These are phyloP conservation scores for Spodoptera picta DNA, from an alignment of 2,888 invertebrate species.

Conservation along the genomic window DNA sequence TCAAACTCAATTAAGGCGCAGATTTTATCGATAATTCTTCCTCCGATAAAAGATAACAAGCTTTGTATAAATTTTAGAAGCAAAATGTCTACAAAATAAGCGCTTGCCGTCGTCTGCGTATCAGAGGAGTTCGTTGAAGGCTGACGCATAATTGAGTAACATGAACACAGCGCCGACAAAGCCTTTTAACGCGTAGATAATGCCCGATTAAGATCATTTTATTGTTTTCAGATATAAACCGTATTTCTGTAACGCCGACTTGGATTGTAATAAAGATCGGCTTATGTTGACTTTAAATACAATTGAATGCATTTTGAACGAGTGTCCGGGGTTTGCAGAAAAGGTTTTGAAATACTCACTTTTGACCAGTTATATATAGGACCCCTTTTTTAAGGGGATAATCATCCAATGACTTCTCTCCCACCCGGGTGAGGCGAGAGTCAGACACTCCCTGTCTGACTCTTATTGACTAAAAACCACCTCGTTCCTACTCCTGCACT, in stretches of 20 bases:
- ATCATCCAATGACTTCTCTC: no score
- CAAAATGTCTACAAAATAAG: not conserved
- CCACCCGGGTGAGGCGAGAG: no score
- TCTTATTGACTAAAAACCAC: no score
- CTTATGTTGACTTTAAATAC: not conserved
- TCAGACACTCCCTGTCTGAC: no score
- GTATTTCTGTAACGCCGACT: conserved; percentile 2
- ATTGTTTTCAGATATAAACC: conserved; percentile 35
- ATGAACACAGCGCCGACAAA: conserved; percentile 33
- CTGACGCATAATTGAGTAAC: conserved; percentile 38
- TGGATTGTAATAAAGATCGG: conserved; percentile 10
- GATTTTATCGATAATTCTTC: no score
- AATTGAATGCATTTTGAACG: no score
- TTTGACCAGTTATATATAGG: no score
- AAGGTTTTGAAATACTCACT: no score
- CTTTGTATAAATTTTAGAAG: conserved; percentile 2
- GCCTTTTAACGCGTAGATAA: conserved; percentile 34
- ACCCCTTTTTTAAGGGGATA: no score
- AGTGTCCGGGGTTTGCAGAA: no score
- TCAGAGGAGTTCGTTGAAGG: conserved; percentile 18
- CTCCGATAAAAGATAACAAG: not conserved
- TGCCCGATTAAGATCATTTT: conserved; percentile 37
- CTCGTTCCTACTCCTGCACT: no score
- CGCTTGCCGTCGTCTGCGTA: conserved; percentile 6
- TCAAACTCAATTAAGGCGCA: no score